Percentiles rank a stretch among this genome's conserved stretches.
phyloP scores from a whole-genome alignment of 2,888 invertebrate genomes.

The Ctenicera cuprea region DNA sequence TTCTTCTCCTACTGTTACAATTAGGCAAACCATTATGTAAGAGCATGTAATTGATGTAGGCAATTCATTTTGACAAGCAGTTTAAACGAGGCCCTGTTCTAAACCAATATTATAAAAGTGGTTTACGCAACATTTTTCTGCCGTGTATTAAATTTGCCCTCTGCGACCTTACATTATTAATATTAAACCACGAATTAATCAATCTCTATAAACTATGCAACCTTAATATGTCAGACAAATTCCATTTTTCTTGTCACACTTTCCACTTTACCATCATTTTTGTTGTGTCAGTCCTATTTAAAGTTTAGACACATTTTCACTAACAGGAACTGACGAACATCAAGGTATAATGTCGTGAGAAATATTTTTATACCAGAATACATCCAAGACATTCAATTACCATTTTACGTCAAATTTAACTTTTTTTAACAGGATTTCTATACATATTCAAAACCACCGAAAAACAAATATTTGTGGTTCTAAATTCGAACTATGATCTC shows the following conservation, averaged over 20 bases:
- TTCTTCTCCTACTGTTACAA: slow-evolving; percentile 29
- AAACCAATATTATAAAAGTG: slow-evolving; percentile 19
- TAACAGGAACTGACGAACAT: slow-evolving; percentile 1
- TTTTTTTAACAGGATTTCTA: not conserved
- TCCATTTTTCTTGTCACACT: slow-evolving; percentile 17
- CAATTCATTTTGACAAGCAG: slow-evolving; percentile 27
- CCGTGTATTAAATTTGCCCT: slow-evolving; percentile 20
- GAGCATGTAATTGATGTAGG: slow-evolving; percentile 28
- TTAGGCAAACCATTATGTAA: slow-evolving; percentile 26
- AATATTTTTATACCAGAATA: not conserved
- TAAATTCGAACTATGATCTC: slow-evolving; percentile 23
- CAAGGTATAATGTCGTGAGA: slow-evolving; percentile 13
- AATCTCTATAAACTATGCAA: slow-evolving; percentile 17
- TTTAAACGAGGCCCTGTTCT: not conserved
- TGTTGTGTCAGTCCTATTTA: not conserved
- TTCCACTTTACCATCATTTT: slow-evolving; percentile 18
- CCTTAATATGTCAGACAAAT: slow-evolving; percentile 18
- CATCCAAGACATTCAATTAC: not conserved
- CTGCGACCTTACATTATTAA: slow-evolving; percentile 23
- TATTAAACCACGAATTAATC: slow-evolving; percentile 30
- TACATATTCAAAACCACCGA: not conserved
- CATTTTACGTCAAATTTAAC: slow-evolving; percentile 15
- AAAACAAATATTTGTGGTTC: slow-evolving; percentile 38
- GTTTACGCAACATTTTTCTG: slow-evolving; percentile 5
- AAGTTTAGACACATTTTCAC: slow-evolving; percentile 1